Conservation (phyloP, 2,797 vertebrate genomes). For the Adrianichthys oophorus region DNA sequence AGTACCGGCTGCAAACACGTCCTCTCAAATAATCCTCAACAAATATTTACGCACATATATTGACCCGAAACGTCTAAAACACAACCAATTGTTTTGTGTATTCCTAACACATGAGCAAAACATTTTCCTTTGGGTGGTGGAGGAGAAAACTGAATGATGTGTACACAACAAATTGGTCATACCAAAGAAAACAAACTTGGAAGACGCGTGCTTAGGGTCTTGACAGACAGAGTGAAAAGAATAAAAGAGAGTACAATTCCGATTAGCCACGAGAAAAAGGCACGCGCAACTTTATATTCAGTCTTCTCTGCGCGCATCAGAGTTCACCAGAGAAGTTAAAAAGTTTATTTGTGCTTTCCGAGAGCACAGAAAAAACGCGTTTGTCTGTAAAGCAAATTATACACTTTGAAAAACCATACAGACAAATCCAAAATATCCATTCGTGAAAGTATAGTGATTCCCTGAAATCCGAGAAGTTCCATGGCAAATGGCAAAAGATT, state of each 20-base stretch:
- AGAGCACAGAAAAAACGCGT: too few species aligned
- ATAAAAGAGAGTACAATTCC: background rate
- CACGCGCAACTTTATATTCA: conserved; percentile 8
- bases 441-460: too few species aligned
- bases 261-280: conserved; percentile 24
- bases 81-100: background rate
- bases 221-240: conserved; percentile 37
- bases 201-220: background rate
- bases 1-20: background rate
- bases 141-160: conserved; percentile 11
- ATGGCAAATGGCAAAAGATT: too few species aligned
- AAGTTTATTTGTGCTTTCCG: too few species aligned
- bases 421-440: too few species aligned
- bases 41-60: too few species aligned
- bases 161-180: conserved; percentile 8
- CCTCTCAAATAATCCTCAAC: conserved; percentile 1
- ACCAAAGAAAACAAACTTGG: conserved; percentile 41
- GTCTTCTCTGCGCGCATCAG: background rate
- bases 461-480: too few species aligned
- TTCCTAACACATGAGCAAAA: conserved; percentile 19
- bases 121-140: background rate
- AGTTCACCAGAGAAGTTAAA: background rate
- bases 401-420: too few species aligned
- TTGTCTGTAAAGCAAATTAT: too few species aligned
- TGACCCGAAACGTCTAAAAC: too few species aligned